phyloP scores from a whole-genome alignment of 2,113 vertebrate species.

The Hypocryptadius cinnamomeus region DNA sequence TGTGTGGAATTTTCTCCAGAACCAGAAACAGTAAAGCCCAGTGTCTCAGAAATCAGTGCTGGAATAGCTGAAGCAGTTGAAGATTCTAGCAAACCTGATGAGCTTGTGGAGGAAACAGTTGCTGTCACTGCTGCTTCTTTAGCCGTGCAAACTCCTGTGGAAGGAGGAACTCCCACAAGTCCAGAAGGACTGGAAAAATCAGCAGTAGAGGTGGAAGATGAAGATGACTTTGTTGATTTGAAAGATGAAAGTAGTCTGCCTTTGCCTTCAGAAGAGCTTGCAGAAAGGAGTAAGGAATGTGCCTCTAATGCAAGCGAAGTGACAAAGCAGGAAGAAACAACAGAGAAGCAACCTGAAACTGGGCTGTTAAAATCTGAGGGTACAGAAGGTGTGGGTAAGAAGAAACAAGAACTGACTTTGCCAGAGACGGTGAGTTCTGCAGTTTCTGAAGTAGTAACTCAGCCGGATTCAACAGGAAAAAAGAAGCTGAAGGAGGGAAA shows the following conservation, averaged over 20 bases:
- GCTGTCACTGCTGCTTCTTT: slow-evolving; percentile 44
- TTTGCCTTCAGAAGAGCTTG: not conserved
- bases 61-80: slow-evolving; percentile 52
- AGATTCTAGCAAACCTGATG: slow-evolving; percentile 24
- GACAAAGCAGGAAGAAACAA: not conserved
- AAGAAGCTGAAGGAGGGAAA: slow-evolving; percentile 1
- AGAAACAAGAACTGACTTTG: not conserved
- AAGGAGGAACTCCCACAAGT: slow-evolving; percentile 53
- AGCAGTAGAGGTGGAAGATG: slow-evolving; percentile 48
- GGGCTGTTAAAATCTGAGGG: not conserved
- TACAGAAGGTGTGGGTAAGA: not conserved
- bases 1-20: not conserved
- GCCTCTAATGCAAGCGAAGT: not conserved
- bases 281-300: not conserved
- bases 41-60: slow-evolving; percentile 32
- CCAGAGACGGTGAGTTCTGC: not conserved
- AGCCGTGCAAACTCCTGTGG: not conserved
- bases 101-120: slow-evolving; percentile 39
- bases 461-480: not conserved
- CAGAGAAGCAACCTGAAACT: not conserved
- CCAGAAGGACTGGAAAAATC: slow-evolving; percentile 49
- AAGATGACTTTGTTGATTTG: slow-evolving; percentile 69
- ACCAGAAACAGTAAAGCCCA: not conserved
- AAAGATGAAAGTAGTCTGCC: slow-evolving; percentile 55
- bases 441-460: not conserved